phyloP scores from a whole-genome alignment of 2,113 vertebrate genomes.

The Pomatorhinus ruficollis region DNA sequence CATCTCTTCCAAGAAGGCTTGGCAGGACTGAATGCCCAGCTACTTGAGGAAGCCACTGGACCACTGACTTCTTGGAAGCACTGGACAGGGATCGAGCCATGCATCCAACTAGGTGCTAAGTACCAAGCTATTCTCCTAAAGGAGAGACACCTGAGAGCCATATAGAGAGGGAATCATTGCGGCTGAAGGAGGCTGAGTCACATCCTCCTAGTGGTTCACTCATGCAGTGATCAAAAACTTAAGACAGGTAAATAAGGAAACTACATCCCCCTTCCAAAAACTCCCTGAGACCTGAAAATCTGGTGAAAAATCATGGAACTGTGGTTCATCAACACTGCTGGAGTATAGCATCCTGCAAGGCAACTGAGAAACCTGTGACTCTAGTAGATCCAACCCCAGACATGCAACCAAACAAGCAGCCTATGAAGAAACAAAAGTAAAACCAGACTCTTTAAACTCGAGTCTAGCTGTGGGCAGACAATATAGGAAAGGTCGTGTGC shows the following conservation, averaged over 20 bases:
- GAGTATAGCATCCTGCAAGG: not conserved
- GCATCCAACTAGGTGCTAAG: not conserved
- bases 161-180: not conserved
- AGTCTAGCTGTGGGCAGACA: not conserved
- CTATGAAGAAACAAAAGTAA: not conserved
- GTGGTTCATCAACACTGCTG: not conserved
- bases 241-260: constrained; percentile 3
- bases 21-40: not conserved
- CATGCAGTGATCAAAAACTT: not conserved
- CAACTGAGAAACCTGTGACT: not conserved
- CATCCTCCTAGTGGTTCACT: not conserved
- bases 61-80: not conserved
- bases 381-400: not conserved
- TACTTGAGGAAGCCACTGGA: not conserved
- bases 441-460: not conserved
- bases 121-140: not conserved
- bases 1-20: not conserved
- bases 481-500: not conserved
- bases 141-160: not conserved
- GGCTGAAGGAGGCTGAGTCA: not conserved
- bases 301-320: not conserved
- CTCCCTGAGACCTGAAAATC: not conserved
- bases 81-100: not conserved
- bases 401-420: not conserved
- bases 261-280: not conserved